Conservation (phyloP, 2,888 invertebrate species). For the Odontothrips loti region DNA sequence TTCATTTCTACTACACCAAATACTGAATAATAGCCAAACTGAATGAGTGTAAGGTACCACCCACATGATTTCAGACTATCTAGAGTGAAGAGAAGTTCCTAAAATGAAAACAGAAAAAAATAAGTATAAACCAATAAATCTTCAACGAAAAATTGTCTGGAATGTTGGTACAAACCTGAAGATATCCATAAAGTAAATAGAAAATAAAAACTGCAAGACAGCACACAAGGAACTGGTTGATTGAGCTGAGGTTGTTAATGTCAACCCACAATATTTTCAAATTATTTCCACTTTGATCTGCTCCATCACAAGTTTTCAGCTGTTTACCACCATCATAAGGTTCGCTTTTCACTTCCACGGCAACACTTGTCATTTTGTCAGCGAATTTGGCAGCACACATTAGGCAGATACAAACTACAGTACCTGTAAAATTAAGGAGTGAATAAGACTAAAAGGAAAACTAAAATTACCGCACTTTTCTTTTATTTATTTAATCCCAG, state of each 20-base stretch:
- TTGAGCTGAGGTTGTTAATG: slow-evolving; percentile 60
- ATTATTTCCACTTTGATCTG: slow-evolving; percentile 5
- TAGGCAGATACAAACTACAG: no score
- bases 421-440: no score
- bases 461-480: no score
- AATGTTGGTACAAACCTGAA: slow-evolving; percentile 52
- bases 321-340: not conserved
- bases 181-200: slow-evolving; percentile 86
- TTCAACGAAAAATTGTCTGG: slow-evolving; percentile 23
- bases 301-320: not conserved
- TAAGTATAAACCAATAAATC: slow-evolving; percentile 28
- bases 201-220: slow-evolving; percentile 78
- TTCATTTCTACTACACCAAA: slow-evolving; percentile 74
- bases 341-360: not conserved
- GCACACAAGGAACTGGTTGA: slow-evolving; percentile 70
- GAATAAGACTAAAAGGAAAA: no score
- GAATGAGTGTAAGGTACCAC: slow-evolving; percentile 86
- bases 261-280: slow-evolving; percentile 60
- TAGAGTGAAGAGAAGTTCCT: slow-evolving; percentile 87
- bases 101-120: slow-evolving; percentile 38
- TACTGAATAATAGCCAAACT: slow-evolving; percentile 79
- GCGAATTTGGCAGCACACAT: no score
- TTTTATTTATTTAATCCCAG: no score
- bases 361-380: not conserved
- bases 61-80: slow-evolving; percentile 85